Conservation (phyloP, 2,797 vertebrate species). For the Sebastes baramenuke region DNA sequence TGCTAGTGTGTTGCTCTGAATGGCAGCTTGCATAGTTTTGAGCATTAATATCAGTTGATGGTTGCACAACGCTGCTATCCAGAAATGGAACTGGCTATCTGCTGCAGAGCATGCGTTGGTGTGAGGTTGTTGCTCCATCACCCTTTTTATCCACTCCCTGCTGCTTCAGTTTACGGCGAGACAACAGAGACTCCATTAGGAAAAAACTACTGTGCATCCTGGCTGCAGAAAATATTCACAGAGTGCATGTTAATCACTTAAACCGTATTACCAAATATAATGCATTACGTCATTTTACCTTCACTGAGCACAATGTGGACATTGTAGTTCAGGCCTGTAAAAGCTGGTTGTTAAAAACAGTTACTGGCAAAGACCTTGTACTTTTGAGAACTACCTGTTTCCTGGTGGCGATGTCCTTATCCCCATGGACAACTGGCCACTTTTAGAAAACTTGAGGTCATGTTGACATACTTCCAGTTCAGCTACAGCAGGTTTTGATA, state of each 20-base stretch:
- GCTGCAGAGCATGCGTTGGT: not conserved
- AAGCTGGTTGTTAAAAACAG: not conserved
- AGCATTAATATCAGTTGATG: conserved; percentile 34
- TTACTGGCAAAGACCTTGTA: not conserved
- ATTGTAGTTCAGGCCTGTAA: not conserved
- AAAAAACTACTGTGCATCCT: conserved; percentile 23
- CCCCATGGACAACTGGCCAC: not conserved
- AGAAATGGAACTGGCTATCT: conserved; percentile 9
- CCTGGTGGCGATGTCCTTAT: not conserved
- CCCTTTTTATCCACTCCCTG: conserved; percentile 12
- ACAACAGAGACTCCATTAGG: conserved; percentile 24
- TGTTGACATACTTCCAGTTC: not conserved
- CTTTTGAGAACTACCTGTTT: not conserved
- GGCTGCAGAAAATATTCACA: not conserved
- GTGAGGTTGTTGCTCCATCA: conserved; percentile 23
- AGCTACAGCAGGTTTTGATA: not conserved
- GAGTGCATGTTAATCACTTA: not conserved
- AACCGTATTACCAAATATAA: not conserved
- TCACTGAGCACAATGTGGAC: not conserved
- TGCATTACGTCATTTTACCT: not conserved
- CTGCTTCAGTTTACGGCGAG: conserved; percentile 13
- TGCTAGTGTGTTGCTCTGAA: not conserved
- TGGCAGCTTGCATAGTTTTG: conserved; percentile 3
- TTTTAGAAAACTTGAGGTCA: not conserved
- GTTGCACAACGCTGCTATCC: conserved; percentile 54